Percentiles rank a stretch among this genome's conserved stretches.
Evolutionary conservation across 2,888 invertebrate species (phyloP).

Genomic region (Ennomos erosarius): DNA sequence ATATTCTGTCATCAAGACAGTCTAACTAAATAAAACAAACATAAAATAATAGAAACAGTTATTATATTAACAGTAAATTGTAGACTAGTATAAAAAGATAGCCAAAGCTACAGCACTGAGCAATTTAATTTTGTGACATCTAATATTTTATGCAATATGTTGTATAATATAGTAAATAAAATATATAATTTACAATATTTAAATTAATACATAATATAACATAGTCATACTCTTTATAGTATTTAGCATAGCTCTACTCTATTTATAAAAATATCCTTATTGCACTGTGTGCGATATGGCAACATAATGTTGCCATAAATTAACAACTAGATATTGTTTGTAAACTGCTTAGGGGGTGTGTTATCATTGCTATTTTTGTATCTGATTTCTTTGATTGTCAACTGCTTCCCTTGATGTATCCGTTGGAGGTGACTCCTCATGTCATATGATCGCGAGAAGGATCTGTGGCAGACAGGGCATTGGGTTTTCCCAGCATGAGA

Average conservation of each 20-base stretch:
- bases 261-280: slow-evolving; percentile 43
- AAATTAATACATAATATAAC: slow-evolving; percentile 22
- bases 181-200: slow-evolving; percentile 41
- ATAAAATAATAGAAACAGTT: slow-evolving; percentile 64
- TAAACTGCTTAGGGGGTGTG: slow-evolving; percentile 71
- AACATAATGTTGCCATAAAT: slow-evolving; percentile 48
- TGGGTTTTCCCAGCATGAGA: slow-evolving; percentile 87
- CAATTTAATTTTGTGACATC: slow-evolving; percentile 77
- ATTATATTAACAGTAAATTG: slow-evolving; percentile 71
- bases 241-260: slow-evolving; percentile 5
- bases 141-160: slow-evolving; percentile 1
- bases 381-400: slow-evolving; percentile 81
- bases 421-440: slow-evolving; percentile 86
- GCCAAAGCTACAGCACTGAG: slow-evolving; percentile 80
- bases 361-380: slow-evolving; percentile 75
- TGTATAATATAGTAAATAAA: slow-evolving; percentile 45
- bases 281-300: slow-evolving; percentile 60
- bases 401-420: slow-evolving; percentile 85
- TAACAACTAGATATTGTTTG: slow-evolving; percentile 70
- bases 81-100: slow-evolving; percentile 83
- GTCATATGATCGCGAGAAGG: slow-evolving; percentile 86
- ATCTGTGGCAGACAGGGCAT: slow-evolving; percentile 86
- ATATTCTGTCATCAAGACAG: neutral
- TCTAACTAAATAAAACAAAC: slow-evolving; percentile 46
- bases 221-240: neutral